Evolutionary conservation across 2,797 vertebrate genomes (phyloP).

Genomic region (Protonibea diacanthus): DNA sequence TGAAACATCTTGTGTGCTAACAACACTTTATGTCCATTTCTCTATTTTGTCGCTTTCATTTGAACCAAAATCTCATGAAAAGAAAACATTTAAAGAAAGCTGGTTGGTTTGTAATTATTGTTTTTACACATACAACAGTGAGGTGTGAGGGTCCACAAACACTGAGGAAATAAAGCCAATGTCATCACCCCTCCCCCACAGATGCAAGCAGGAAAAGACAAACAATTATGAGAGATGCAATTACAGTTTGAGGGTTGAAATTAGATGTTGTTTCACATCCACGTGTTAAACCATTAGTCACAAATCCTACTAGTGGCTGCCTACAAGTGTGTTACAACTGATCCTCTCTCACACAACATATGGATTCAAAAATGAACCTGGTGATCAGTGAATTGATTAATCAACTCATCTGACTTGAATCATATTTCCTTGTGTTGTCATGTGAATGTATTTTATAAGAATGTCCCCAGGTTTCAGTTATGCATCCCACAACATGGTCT

Average conservation of each 20-base stretch:
- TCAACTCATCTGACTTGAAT: background rate
- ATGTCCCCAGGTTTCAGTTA: conserved; percentile 16
- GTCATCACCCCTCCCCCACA: no score
- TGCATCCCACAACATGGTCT: conserved; percentile 5
- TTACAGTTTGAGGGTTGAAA: no score
- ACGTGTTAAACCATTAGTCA: no score
- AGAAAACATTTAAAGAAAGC: no score
- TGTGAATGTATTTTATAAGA: conserved; percentile 6
- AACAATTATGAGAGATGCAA: no score
- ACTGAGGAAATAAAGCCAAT: conserved; percentile 3
- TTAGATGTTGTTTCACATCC: no score
- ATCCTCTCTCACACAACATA: no score
- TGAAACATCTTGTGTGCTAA: background rate
- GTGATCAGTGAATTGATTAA: background rate
- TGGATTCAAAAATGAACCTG: no score
- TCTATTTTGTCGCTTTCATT: background rate
- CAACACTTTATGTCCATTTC: background rate
- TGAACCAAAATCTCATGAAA: background rate
- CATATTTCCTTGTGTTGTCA: background rate
- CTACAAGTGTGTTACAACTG: no score
- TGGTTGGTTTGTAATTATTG: background rate
- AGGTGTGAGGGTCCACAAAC: background rate
- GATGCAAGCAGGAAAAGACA: no score
- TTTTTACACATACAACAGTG: background rate
- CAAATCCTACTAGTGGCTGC: no score